Conservation (phyloP, 2,888 invertebrate genomes). For the Shargacucullia verbasci region DNA sequence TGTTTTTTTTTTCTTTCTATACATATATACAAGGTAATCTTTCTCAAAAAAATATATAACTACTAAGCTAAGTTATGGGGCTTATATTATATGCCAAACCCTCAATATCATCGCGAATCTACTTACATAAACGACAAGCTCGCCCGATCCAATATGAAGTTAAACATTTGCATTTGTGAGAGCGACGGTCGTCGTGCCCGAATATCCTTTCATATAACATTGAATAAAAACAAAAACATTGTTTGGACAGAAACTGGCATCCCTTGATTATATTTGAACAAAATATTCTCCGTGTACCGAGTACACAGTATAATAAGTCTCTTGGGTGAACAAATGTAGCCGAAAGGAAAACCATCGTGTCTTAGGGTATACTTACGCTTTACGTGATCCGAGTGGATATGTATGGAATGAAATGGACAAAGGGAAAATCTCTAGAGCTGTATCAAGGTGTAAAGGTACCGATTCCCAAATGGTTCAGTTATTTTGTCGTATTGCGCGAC, state of each 20-base stretch:
- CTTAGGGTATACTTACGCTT: constrained; percentile 72
- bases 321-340: constrained; percentile 84
- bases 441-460: constrained; percentile 82
- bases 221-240: constrained; percentile 83
- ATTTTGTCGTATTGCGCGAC: constrained; percentile 77
- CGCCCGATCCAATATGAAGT: constrained; percentile 79
- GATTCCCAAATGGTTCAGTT: constrained; percentile 80
- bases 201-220: constrained; percentile 76
- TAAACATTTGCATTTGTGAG: constrained; percentile 81
- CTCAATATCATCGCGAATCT: constrained; percentile 58
- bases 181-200: constrained; percentile 62
- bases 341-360: constrained; percentile 84
- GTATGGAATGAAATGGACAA: constrained; percentile 79
- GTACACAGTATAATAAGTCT: constrained; percentile 88
- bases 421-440: constrained; percentile 84
- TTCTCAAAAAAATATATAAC: constrained; percentile 24
- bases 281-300: constrained; percentile 83
- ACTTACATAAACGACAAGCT: constrained; percentile 66
- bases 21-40: too few relatives aligned
- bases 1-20: too few relatives aligned
- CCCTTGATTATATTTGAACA: constrained; percentile 88
- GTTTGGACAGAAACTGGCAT: constrained; percentile 78
- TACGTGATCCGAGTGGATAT: constrained; percentile 82
- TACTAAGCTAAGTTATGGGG: constrained; percentile 21
- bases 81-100: constrained; percentile 45